These are phyloP conservation scores for Dromococcyx pavoninus DNA, from an alignment of 2,797 vertebrate species.

Conservation along the genomic window DNA sequence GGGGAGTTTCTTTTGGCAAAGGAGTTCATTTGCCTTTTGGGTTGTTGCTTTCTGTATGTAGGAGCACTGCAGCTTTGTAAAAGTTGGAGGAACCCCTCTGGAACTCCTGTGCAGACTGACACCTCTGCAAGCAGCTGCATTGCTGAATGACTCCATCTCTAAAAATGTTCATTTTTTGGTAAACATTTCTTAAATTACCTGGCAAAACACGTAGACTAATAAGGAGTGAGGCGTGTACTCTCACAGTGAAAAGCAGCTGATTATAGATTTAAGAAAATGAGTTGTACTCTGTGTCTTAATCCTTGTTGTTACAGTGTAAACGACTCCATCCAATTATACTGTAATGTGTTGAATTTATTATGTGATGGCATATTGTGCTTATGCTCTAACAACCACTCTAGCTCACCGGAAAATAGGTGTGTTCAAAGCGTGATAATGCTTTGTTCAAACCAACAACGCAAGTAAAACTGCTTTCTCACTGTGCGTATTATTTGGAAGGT, in stretches of 20 bases:
- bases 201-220: not conserved
- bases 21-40: not conserved
- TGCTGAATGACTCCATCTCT: not conserved
- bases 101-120: not conserved
- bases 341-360: slow-evolving; percentile 66
- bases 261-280: slow-evolving; percentile 48
- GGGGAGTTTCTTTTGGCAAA: not conserved
- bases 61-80: not conserved
- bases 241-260: slow-evolving; percentile 50
- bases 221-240: slow-evolving; percentile 8
- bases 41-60: not conserved
- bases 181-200: slow-evolving; percentile 18
- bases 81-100: not conserved
- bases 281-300: slow-evolving; percentile 40
- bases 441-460: not conserved
- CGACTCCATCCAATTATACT: slow-evolving; percentile 63
- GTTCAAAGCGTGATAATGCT: slow-evolving; percentile 19
- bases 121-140: not conserved
- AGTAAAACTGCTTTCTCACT: slow-evolving; percentile 3
- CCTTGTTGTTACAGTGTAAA: slow-evolving; percentile 61
- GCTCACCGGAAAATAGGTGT: slow-evolving; percentile 49
- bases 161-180: not conserved
- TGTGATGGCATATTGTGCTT: slow-evolving; percentile 33
- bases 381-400: slow-evolving; percentile 41
- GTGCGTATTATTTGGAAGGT: not conserved